Base-by-base conservation (phyloP, 2,888 invertebrate genomes). In the Theodoxus fluviatilis region DNA sequence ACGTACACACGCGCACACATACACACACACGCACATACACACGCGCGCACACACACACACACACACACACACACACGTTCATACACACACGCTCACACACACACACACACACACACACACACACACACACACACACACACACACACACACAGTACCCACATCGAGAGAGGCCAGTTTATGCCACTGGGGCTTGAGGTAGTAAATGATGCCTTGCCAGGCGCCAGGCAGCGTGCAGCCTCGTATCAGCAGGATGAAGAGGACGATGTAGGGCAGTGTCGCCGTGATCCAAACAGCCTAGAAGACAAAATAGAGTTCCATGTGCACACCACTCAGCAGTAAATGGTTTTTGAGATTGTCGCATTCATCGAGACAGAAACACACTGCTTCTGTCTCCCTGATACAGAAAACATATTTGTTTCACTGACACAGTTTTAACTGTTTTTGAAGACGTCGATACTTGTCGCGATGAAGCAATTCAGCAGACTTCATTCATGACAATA, bases 241-340 rank as follows among this genome's bases (percentile, higher is more conserved):
- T 35, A 92, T 74, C 67, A 96, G 89, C 35, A 97, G 90, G 76
- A 96, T 95, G 76, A 96, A 90, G 55, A 97, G 90, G 40, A 97
- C 95, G 35, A 94, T 91, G 86, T 97, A 97, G 0, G 97, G 97
- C 47, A 95, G 94, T 72, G 96, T 88, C 2, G 97, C 97, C 31
- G 97, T 97, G 72, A 97, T 92, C 96, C 96, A 97, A 68, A 96
- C 96, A 72, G 94, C 94, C 94, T 94, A 85, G 18, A 83, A 73
- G 1, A 40, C n/a, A n/a, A n/a, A n/a, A n/a, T n/a, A n/a, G n/a
- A n/a, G n/a, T n/a, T n/a, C n/a, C n/a, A n/a, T n/a, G n/a, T n/a
- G n/a, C n/a, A n/a, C n/a, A n/a, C n/a, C n/a, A n/a, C n/a, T n/a
- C n/a, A n/a, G n/a, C n/a, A n/a, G n/a, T n/a, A n/a, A n/a, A n/a